These are phyloP conservation scores for Ascaphus truei DNA, from an alignment of 2,113 vertebrate species.

Conservation along the genomic window DNA sequence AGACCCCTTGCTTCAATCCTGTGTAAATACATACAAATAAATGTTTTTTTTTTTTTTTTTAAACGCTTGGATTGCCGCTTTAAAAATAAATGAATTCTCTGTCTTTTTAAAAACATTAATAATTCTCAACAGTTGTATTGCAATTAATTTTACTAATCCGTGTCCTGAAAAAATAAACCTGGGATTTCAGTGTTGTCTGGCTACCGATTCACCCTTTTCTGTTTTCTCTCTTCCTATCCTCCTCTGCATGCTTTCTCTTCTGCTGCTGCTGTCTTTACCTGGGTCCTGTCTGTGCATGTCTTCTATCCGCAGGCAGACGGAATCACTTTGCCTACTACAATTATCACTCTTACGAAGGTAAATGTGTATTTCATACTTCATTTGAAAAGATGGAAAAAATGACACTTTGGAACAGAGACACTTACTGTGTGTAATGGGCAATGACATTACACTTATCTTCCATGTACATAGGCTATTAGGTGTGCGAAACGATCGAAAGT, in stretches of 20 bases:
- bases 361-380: constrained; percentile 55
- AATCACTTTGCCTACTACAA: constrained; percentile 95
- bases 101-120: too few species aligned
- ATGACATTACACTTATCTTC: too few species aligned
- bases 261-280: constrained; percentile 80
- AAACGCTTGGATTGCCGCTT: too few species aligned
- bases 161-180: background rate
- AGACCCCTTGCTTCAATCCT: too few species aligned
- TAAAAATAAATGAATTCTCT: too few species aligned
- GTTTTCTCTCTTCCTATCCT: constrained; percentile 68
- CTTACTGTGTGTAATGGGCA: too few species aligned
- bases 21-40: too few species aligned
- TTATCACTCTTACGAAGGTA: constrained; percentile 88
- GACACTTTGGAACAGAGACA: too few species aligned
- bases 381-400: background rate
- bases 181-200: constrained; percentile 46
- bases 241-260: constrained; percentile 65
- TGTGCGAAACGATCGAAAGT: too few species aligned
- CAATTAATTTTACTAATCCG: background rate
- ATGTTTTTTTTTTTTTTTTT: too few species aligned
- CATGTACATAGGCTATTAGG: too few species aligned
- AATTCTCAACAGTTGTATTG: too few species aligned
- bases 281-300: constrained; percentile 78
- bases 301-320: constrained; percentile 87
- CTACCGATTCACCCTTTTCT: constrained; percentile 79